phyloP scores from a whole-genome alignment of 64 coral and sea anemone species.

The Exaiptasia diaphana region DNA sequence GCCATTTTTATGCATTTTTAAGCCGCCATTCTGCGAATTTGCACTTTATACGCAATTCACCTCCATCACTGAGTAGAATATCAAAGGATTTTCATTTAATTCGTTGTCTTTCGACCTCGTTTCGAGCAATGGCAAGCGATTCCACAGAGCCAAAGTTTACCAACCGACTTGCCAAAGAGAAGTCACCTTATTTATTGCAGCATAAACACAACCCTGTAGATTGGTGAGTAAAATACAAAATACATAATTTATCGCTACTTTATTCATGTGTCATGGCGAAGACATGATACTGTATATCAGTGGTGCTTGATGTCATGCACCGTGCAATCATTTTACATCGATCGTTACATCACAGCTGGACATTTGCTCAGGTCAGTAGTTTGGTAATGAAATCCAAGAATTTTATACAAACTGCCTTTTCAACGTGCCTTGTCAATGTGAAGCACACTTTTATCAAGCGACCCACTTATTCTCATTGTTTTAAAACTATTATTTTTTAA shows the following conservation, averaged over 20 bases:
- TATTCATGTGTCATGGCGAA: not conserved
- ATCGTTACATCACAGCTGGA: not conserved
- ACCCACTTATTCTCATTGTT: too few relatives aligned
- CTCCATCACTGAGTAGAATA: not conserved
- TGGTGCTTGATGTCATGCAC: not conserved
- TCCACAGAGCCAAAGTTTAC: slow-evolving; percentile 48
- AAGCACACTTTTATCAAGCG: too few relatives aligned
- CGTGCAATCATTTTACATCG: not conserved
- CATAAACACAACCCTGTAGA: slow-evolving; percentile 95
- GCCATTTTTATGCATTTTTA: not conserved
- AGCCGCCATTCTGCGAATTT: not conserved
- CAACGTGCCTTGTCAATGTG: too few relatives aligned
- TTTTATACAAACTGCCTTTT: not conserved
- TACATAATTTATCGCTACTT: not conserved
- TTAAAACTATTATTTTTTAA: too few relatives aligned
- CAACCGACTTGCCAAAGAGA: slow-evolving; percentile 83
- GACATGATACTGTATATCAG: not conserved
- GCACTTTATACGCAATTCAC: not conserved
- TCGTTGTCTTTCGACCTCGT: not conserved
- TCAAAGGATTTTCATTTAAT: not conserved
- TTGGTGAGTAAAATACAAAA: slow-evolving; percentile 41
- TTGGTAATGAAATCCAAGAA: not conserved
- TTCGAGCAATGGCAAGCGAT: not conserved
- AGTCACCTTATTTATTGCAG: slow-evolving; percentile 91
- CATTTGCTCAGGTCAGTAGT: not conserved